Conservation (phyloP, 2,113 vertebrate genomes). For the Nycticryphes semicollaris region DNA sequence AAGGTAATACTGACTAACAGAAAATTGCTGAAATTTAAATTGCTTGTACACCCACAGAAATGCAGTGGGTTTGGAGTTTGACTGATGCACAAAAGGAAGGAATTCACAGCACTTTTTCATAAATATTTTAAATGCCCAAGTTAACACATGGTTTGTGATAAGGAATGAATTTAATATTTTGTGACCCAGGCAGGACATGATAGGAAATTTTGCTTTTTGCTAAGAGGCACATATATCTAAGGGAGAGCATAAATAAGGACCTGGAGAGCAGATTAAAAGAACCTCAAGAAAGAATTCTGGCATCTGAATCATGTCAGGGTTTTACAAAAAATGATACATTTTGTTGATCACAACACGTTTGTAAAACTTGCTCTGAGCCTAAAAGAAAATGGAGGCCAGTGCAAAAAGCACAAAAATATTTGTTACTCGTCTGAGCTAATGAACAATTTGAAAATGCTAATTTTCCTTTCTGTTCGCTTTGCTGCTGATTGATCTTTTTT, state of each 20-base stretch:
- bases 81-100: conserved; percentile 43
- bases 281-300: conserved; percentile 11
- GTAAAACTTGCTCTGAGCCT: not conserved
- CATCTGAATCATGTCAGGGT: conserved; percentile 20
- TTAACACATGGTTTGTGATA: conserved; percentile 21
- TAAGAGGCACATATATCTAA: not conserved
- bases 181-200: not conserved
- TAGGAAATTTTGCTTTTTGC: conserved; percentile 40
- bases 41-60: conserved; percentile 62
- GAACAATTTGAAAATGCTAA: not conserved
- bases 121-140: conserved; percentile 51
- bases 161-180: conserved; percentile 43
- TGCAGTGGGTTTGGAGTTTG: conserved; percentile 46
- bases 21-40: conserved; percentile 47
- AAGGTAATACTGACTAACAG: conserved; percentile 21
- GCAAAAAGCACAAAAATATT: not conserved
- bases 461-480: not conserved
- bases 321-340: conserved; percentile 8
- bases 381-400: not conserved
- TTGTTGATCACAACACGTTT: not conserved
- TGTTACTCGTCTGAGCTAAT: not conserved
- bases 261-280: conserved; percentile 35
- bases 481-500: not conserved
- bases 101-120: conserved; percentile 41
- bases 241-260: conserved; percentile 26